Base-by-base conservation (phyloP, 2,888 invertebrate species). In the Orthosia gracilis region DNA sequence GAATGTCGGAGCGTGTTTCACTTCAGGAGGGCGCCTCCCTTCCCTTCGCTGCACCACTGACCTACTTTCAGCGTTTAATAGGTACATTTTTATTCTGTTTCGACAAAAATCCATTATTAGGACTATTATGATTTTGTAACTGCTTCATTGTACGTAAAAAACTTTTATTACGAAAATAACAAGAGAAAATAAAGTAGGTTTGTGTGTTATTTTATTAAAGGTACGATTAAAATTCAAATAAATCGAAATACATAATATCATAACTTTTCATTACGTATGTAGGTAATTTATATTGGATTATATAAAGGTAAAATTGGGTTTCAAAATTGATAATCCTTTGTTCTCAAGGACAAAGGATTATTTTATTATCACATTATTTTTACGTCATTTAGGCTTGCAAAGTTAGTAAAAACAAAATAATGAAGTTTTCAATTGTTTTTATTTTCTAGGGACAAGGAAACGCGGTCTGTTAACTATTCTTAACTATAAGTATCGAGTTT, bases 41-140 rank as follows among this genome's bases (percentile, higher is more conserved):
- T 89, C 91, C 92, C 93, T 88, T 88, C 89, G 86, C 90, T 95
- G 96, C 95, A 95, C 94, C 92, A 94, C 89, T 96, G 95, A 95
- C 96, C 96, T 89, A 96, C 86, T 94, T 96, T 90, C 90, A 86
- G 88, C 81, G 64, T 73, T 83, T 80, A n/a, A n/a, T n/a, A n/a
- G 58, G 73, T 76, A 69, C 50, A 59, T 61, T 61, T 54, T 69
- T 58, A 23, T 69, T 73, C 45, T 45, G 31, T 73, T 72, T 66
- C 23, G 3, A 57, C 23, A 58, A 52, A 54, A 31, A 55, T 45
- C 18, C 21, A 55, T 52, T n/a, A 40, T 21, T 40, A 45, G 40
- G n/a, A n/a, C 5, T 57, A 69, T 12, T 23, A 18, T 12, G 31
- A 12, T 45, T 18, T 40, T 17, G 23, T 40, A 57, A 55, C 13